phyloP scores from a whole-genome alignment of 2,113 vertebrate genomes.

The Brachionichthys hirsutus region DNA sequence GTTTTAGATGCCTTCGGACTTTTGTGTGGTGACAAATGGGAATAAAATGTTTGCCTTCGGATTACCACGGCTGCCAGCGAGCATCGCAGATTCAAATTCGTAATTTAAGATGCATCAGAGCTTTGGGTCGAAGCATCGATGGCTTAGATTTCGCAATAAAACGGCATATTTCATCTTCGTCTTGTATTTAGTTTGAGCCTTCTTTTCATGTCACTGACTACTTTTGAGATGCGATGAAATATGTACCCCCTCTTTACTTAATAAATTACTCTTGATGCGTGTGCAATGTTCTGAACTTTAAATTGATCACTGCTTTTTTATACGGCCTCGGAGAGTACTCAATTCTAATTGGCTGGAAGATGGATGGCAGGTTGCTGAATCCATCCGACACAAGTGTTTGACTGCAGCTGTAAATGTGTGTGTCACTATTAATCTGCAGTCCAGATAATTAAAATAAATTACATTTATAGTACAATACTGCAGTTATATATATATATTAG shows the following conservation, averaged over 20 bases:
- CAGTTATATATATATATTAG: no score
- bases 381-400: neutral
- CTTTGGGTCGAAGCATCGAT: no score
- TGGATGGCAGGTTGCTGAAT: neutral
- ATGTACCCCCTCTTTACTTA: neutral
- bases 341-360: neutral
- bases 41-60: conserved; percentile 10
- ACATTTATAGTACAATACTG: neutral
- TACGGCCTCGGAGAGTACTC: neutral
- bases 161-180: no score
- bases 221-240: neutral
- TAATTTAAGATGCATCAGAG: no score
- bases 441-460: neutral
- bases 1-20: conserved; percentile 15
- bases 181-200: no score
- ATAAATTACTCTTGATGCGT: neutral
- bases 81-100: no score
- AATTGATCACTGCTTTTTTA: neutral
- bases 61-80: neutral
- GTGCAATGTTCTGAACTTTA: neutral
- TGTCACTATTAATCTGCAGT: neutral
- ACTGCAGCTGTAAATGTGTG: neutral
- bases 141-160: no score
- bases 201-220: no score
- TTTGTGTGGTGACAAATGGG: conserved; percentile 17